phyloP scores from a whole-genome alignment of 2,113 vertebrate genomes.

The Protomyctophum bolini region DNA sequence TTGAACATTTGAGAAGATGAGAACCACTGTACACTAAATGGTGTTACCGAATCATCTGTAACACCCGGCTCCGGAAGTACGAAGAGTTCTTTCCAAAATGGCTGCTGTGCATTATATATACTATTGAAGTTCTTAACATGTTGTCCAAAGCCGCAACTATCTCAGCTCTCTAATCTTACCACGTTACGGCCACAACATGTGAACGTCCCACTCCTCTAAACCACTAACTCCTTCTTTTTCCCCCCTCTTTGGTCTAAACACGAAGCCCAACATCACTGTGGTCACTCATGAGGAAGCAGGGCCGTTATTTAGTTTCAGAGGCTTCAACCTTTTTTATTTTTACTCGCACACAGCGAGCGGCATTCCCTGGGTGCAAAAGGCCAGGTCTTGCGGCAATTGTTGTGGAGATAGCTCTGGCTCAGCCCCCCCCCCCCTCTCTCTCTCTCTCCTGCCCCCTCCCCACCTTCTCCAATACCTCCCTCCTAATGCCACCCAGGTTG shows the following conservation, averaged over 20 bases:
- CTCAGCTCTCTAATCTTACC: neutral
- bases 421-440: conserved; percentile 47
- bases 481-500: conserved; percentile 85
- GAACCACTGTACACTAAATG: too few species aligned
- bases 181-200: neutral
- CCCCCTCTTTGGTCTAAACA: conserved; percentile 28
- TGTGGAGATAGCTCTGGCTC: conserved; percentile 63
- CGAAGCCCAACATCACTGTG: neutral
- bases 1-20: too few species aligned
- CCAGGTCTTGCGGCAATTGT: conserved; percentile 65
- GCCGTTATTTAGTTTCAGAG: neutral
- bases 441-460: conserved; percentile 9
- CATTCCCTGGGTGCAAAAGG: conserved; percentile 47
- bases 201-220: neutral
- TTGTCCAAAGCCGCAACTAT: neutral
- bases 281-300: neutral
- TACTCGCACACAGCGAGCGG: neutral
- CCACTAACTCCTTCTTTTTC: neutral
- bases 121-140: neutral
- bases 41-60: too few species aligned
- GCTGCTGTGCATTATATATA: too few species aligned
- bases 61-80: too few species aligned
- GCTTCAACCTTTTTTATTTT: neutral
- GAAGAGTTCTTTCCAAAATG: too few species aligned
- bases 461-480: conserved; percentile 41